Conservation (phyloP, 2,113 vertebrate genomes). For the Melanerpes formicivorus region DNA sequence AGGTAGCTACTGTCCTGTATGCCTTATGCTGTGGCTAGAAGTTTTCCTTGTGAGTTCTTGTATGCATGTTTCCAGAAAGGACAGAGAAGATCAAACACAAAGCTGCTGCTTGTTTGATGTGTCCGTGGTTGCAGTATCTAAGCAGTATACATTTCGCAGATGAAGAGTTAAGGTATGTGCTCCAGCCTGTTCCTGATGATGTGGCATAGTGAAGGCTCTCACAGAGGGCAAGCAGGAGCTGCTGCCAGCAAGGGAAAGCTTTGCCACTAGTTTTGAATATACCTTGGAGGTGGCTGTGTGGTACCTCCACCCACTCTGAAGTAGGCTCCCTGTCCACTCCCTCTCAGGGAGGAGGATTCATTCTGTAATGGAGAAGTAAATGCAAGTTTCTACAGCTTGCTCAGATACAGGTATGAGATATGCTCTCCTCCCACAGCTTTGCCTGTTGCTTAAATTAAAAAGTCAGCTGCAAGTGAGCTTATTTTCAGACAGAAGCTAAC, state of each 20-base stretch:
- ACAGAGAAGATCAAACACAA: neutral
- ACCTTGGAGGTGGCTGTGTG: neutral
- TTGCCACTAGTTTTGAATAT: neutral
- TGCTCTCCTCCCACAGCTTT: neutral
- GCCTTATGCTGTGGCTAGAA: neutral
- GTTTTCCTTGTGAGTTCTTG: neutral
- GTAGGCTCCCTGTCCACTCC: neutral
- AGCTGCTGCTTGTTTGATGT: neutral
- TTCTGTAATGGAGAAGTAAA: neutral
- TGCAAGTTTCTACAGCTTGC: neutral
- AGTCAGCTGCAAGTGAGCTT: neutral
- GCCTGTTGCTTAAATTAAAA: neutral
- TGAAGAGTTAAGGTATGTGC: neutral
- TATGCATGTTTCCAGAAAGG: neutral
- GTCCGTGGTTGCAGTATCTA: neutral
- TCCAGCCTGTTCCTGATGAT: neutral
- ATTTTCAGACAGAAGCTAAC: neutral
- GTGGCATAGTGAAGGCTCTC: neutral
- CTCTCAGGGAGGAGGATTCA: neutral
- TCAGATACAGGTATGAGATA: too few relatives aligned
- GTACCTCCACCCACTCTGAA: neutral
- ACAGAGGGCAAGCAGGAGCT: accelerated
- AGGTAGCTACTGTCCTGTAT: neutral
- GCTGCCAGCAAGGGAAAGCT: neutral
- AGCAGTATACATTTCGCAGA: neutral